Base-by-base conservation (phyloP, 2,888 invertebrate genomes). In the Campopleginae sp. region DNA sequence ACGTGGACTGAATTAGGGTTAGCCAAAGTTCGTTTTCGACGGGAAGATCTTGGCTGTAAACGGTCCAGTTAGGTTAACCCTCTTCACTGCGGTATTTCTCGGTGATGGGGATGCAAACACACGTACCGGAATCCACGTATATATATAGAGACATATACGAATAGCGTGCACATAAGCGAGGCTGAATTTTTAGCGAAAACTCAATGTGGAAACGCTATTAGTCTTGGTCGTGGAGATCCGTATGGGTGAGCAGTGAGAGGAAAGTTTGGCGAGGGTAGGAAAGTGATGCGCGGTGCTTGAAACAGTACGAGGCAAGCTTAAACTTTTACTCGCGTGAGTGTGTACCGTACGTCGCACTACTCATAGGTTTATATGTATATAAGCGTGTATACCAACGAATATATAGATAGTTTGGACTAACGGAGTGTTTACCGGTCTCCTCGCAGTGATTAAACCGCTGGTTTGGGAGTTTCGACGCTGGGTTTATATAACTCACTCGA, bases 1-100 rank as follows among this genome's bases (percentile, higher is more conserved):
- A 89, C 87, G 88, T 90, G 90, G 88, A 88, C 88, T 91, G 89
- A 91, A 91, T 91, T 90, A 89, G 88, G 87, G 86, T 88, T 87
- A 88, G 84, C 54, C 87, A 87, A 90, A 90, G 87, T 90, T 87
- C 86, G 79, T 88, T 90, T 90, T 88, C 86, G 77, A 70, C 79
- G 71, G 63, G 66, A n/a, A 51, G 72, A 66, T 65, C 76, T 68
- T 38, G 48, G 79, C 77, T 68, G 83, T 82, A 79, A 88, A 84
- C 86, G 86, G 70, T 58, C 42, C 80, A 66, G 74, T 79, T 78
- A 61, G 82, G 65, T 77, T 85, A 76, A 14, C 66, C 71, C 76
- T 54, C 80, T 74, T 82, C 72, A 66, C 54, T 77, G 72, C 61
- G 76, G 78, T 80, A 79, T 80, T 85, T 81, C 66, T 77, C 17